Percentiles rank a stretch among this genome's conserved stretches.
These are phyloP conservation scores for Spodoptera frugiperda DNA, from an alignment of 1,140 invertebrate genomes.

Conservation along the genomic window DNA sequence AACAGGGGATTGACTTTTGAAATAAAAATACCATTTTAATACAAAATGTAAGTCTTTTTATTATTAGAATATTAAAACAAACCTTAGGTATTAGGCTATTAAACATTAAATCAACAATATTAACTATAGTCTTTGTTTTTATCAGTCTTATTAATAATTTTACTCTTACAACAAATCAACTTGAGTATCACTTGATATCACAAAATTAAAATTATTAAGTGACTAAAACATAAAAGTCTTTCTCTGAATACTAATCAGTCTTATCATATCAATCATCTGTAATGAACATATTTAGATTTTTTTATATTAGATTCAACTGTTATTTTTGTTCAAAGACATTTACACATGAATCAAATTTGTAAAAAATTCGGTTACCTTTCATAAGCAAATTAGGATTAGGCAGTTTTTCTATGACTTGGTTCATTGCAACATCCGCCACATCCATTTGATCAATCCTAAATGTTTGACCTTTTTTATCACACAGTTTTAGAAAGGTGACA, in stretches of 20 bases:
- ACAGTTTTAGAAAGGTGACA: slow-evolving; percentile 26
- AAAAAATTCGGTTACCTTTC: slow-evolving; percentile 32
- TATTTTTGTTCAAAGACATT: slow-evolving; percentile 5
- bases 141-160: too few species aligned
- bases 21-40: not conserved
- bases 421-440: not conserved
- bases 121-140: too few species aligned
- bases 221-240: too few species aligned
- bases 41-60: not conserved
- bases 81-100: too few species aligned
- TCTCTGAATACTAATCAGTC: too few species aligned
- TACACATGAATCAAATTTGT: slow-evolving; percentile 1
- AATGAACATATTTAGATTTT: not conserved
- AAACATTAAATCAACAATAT: too few species aligned
- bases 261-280: not conserved
- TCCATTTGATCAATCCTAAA: slow-evolving; percentile 5
- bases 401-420: slow-evolving; percentile 7
- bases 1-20: not conserved
- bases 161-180: too few species aligned
- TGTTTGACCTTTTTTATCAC: slow-evolving; percentile 4
- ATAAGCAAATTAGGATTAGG: not conserved
- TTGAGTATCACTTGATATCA: too few species aligned
- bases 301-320: not conserved
- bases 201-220: too few species aligned
- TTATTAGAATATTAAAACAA: too few species aligned